These are phyloP conservation scores for Trichopoda pennipes DNA, from an alignment of 2,888 invertebrate genomes.

Conservation along the genomic window DNA sequence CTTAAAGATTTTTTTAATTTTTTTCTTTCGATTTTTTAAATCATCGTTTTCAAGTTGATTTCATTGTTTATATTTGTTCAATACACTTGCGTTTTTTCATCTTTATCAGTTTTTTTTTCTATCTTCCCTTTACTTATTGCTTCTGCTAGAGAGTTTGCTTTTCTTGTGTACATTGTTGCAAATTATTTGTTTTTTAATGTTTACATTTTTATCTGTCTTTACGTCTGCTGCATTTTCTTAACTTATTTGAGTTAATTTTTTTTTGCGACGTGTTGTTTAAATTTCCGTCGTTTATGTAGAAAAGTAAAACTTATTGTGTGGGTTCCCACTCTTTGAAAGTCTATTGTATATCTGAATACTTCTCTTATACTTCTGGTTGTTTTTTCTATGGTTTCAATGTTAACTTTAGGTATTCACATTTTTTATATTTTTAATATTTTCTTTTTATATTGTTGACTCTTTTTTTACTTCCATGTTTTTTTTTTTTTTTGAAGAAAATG, in stretches of 20 bases:
- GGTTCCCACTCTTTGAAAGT: constrained; percentile 4
- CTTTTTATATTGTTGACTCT: constrained; percentile 24
- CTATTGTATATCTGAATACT: constrained; percentile 17
- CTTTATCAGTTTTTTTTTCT: constrained; percentile 22
- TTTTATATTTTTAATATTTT: constrained; percentile 24
- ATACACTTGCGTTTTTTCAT: constrained; percentile 1
- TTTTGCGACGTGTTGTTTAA: constrained; percentile 37
- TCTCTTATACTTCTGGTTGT: background rate
- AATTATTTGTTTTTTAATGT: constrained; percentile 54
- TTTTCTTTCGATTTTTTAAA: background rate
- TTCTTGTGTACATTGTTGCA: constrained; percentile 25
- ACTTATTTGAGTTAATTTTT: constrained; percentile 10
- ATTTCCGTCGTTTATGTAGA: constrained; percentile 61
- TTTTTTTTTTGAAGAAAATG: too few species aligned
- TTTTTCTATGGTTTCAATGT: constrained; percentile 20
- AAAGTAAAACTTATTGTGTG: constrained; percentile 47
- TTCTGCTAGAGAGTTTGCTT: background rate
- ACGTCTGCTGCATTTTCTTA: constrained; percentile 7
- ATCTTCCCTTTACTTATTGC: constrained; percentile 4
- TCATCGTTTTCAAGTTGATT: constrained; percentile 20
- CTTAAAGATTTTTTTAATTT: background rate
- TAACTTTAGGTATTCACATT: constrained; percentile 23
- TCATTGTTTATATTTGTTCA: constrained; percentile 20
- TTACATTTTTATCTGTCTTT: constrained; percentile 45
- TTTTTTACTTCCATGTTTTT: constrained; percentile 2